A percentile compares a stretch with the other conserved stretches of the same genome.
Conservation (phyloP, 2,888 invertebrate species). For the Gerosis bhagava region DNA sequence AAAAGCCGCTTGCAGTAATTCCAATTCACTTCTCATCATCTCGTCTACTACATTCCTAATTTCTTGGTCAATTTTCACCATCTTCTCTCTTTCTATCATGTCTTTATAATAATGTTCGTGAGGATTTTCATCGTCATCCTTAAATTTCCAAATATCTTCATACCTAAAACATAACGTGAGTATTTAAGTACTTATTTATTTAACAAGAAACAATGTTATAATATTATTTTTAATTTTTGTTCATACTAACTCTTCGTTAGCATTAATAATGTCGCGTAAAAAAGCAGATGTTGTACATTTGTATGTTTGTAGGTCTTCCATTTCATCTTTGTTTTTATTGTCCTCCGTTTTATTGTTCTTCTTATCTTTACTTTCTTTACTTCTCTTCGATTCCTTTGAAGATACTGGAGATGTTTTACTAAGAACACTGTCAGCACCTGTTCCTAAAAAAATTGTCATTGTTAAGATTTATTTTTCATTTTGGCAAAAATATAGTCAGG, state of each 20-base stretch:
- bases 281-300: constrained; percentile 88
- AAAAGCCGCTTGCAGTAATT: constrained; percentile 87
- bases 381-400: constrained; percentile 90
- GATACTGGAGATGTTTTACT: constrained; percentile 90
- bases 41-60: constrained; percentile 92
- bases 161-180: constrained; percentile 65
- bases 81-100: constrained; percentile 93
- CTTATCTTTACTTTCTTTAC: constrained; percentile 87
- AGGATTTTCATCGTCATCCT: constrained; percentile 88
- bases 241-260: constrained; percentile 88
- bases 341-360: constrained; percentile 74
- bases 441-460: too few species aligned
- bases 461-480: too few species aligned
- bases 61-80: constrained; percentile 91
- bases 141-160: constrained; percentile 92
- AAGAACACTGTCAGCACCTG: constrained; percentile 89
- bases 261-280: constrained; percentile 86
- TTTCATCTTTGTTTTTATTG: constrained; percentile 83
- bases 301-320: constrained; percentile 83
- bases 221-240: too few species aligned
- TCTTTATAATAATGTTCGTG: constrained; percentile 90
- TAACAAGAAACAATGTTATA: too few species aligned
- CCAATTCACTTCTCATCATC: constrained; percentile 86
- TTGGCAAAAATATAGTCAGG: too few species aligned
- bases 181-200: too few species aligned